Conservation (phyloP, 2,888 invertebrate genomes). For the Sphaerophoria rueppellii region DNA sequence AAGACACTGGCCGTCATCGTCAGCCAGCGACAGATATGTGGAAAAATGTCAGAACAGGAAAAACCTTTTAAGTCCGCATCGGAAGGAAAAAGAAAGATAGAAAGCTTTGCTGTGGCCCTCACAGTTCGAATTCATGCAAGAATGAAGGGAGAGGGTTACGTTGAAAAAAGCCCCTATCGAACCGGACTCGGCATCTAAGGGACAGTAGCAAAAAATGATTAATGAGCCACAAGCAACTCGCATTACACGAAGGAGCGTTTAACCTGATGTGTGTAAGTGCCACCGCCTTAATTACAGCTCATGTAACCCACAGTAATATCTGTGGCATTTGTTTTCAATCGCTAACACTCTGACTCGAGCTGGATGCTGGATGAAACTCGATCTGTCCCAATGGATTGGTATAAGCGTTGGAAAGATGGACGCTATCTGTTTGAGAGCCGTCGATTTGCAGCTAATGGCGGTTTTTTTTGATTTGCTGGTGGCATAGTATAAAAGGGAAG, state of each 20-base stretch:
- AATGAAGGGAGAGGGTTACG: neutral
- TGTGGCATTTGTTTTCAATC: constrained; percentile 66
- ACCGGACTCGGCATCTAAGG: neutral
- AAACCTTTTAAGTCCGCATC: constrained; percentile 68
- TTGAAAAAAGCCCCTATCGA: constrained; percentile 18
- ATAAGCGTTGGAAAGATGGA: constrained; percentile 17
- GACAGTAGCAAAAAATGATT: constrained; percentile 62
- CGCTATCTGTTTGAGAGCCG: constrained; percentile 60
- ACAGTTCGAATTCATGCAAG: constrained; percentile 23
- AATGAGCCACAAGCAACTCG: constrained; percentile 70
- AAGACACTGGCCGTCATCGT: constrained; percentile 47
- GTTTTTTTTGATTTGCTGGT: too few relatives aligned
- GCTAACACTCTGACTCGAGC: constrained; percentile 26
- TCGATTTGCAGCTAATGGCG: neutral
- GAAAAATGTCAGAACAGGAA: constrained; percentile 70
- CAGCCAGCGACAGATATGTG: constrained; percentile 41
- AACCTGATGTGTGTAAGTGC: constrained; percentile 71
- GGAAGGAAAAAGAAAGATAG: constrained; percentile 34
- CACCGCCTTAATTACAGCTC: constrained; percentile 72
- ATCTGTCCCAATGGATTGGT: constrained; percentile 38
- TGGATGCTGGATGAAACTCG: neutral
- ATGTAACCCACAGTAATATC: constrained; percentile 68
- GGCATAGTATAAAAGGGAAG: too few relatives aligned
- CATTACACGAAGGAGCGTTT: constrained; percentile 70
- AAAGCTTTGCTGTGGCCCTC: constrained; percentile 3